Evolutionary conservation across 2,113 vertebrate genomes (phyloP).

Genomic region (Macquaria ambigua): DNA sequence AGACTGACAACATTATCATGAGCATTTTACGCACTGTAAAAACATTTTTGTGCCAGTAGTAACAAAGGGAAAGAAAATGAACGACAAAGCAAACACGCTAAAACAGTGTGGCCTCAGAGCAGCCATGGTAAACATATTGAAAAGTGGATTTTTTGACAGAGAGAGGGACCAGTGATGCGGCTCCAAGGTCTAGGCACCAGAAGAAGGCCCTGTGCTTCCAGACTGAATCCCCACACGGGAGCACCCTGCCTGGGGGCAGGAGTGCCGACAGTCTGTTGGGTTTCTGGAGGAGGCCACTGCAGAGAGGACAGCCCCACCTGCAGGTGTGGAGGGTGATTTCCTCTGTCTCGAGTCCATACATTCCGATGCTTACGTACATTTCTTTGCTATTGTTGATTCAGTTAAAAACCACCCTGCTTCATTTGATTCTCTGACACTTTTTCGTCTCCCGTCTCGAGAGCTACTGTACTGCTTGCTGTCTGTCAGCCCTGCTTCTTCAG

Average conservation of each 20-base stretch:
- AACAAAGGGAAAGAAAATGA: conserved; percentile 79
- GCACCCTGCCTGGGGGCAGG: conserved; percentile 74
- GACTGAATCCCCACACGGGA: conserved; percentile 77
- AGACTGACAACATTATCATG: conserved; percentile 85
- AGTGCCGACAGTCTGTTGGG: conserved; percentile 63
- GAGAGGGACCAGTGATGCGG: conserved; percentile 77
- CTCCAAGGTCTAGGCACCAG: conserved; percentile 83
- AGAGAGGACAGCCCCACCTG: conserved; percentile 63
- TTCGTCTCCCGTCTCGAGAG: conserved; percentile 66
- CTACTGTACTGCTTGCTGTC: conserved; percentile 40
- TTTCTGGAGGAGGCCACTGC: conserved; percentile 68
- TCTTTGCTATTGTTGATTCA: conserved; percentile 77
- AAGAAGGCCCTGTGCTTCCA: conserved; percentile 83
- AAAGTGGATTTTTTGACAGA: conserved; percentile 69
- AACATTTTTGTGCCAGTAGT: conserved; percentile 84
- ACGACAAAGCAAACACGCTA: conserved; percentile 70
- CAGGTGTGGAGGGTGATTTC: conserved; percentile 68
- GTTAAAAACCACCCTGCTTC: conserved; percentile 88
- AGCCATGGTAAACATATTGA: conserved; percentile 79
- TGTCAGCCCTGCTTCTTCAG: conserved; percentile 62
- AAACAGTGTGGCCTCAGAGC: conserved; percentile 64
- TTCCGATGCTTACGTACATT: conserved; percentile 84
- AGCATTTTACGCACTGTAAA: conserved; percentile 82
- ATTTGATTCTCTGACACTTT: conserved; percentile 60
- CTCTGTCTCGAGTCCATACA: conserved; percentile 81